Evolutionary conservation across 2,888 invertebrate species (phyloP), one percentile per base, ranked within the genome.

Genomic region (Synergus gifuensis): DNA sequence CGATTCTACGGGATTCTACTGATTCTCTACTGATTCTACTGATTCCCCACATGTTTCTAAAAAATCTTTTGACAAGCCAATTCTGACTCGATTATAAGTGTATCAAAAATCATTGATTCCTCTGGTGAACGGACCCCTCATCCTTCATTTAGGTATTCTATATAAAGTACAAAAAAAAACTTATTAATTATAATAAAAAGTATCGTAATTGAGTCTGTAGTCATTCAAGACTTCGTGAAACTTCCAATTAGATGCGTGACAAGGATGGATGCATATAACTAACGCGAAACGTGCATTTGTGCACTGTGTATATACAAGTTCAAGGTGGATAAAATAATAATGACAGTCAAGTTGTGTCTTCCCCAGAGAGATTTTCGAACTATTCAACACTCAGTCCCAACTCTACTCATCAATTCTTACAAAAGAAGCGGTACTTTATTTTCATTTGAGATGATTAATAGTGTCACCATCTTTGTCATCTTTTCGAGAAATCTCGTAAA

Each of bases 401-500:
- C 11, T 60, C 60, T 60, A 60, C 60, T 60, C 22, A n/a, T 54
- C 28, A 73, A 54, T 36, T 28, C n/a, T 36, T 73, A 36, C 54
- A 36, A 73, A 69, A 18, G 46, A 69, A 69, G 28, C 28, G 49
- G 54, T 36, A 73, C 36, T 73, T 54, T 73, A 73, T 73, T 49
- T 73, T 73, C 73, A 73, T 40, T 73, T n/a, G 54, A 49, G 73
- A 54, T 54, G 54, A 49, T 73, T 73, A 73, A 73, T 73, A 73
- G 54, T 69, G 22, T 16, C 69, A 73, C 49, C 36, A 73, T 36
- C 36, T 54, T 73, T 73, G 54, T 73, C 73, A 11, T 73, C 22
- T 49, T 73, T 73, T 54, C 73, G 28, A 73, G 73, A 73, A 73
- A 54, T n/a, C n/a, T 73, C 73, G n/a, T 73, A 73, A 73, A 54